Percentiles rank a stretch among this genome's conserved stretches.
These are phyloP conservation scores for Cyclargus thomasi DNA, from an alignment of 1,140 invertebrate genomes.

Conservation along the genomic window DNA sequence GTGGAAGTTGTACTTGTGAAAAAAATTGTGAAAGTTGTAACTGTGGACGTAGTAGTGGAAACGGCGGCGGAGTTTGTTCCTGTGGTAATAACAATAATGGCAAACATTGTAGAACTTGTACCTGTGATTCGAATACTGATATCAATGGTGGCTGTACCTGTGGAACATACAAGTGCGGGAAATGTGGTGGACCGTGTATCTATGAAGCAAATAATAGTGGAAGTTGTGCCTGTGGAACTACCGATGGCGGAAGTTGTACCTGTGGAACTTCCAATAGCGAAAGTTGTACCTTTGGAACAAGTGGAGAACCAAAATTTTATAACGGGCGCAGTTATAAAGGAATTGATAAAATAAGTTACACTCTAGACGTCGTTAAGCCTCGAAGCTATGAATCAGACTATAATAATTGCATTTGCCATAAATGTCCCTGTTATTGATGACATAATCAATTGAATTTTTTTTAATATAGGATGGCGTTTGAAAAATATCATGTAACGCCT, in stretches of 20 bases:
- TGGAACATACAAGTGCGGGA: not conserved
- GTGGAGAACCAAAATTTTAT: not conserved
- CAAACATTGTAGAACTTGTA: not conserved
- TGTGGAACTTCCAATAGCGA: not conserved
- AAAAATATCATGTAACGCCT: no score
- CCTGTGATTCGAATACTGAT: not conserved
- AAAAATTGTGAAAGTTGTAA: not conserved
- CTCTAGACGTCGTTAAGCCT: slow-evolving; percentile 13
- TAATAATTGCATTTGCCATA: slow-evolving; percentile 18
- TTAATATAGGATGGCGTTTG: not conserved
- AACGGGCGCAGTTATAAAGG: slow-evolving; percentile 3
- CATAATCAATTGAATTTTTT: not conserved
- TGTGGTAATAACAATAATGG: not conserved
- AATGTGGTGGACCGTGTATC: not conserved
- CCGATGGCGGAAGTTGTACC: not conserved
- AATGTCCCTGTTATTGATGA: slow-evolving; percentile 11
- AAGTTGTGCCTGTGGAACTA: not conserved
- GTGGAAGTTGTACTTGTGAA: not conserved
- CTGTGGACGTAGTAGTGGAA: no score
- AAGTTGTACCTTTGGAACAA: not conserved
- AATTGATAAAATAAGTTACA: slow-evolving; percentile 20
- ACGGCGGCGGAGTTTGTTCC: not conserved
- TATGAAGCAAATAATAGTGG: slow-evolving; percentile 5
- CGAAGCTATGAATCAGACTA: not conserved
- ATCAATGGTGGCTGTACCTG: not conserved